Evolutionary conservation across 2,888 invertebrate species (phyloP).

Genomic region (Pandemis corylana): DNA sequence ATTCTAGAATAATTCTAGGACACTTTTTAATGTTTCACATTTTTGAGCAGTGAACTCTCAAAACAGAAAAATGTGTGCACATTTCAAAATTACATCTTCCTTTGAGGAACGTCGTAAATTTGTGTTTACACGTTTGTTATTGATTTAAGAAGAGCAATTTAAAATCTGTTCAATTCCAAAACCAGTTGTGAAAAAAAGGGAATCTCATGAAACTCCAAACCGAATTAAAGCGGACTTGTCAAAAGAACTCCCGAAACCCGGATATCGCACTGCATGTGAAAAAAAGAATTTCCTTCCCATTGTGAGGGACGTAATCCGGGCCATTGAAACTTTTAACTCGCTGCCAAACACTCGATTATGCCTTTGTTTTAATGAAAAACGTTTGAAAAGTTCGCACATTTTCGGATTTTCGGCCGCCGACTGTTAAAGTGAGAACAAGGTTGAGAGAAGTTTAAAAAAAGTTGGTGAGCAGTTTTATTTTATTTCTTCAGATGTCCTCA

Average conservation of each 20-base stretch:
- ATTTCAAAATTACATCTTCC: too few species aligned
- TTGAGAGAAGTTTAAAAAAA: conserved; percentile 7
- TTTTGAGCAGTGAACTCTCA: too few species aligned
- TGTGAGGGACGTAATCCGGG: conserved; percentile 27
- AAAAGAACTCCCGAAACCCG: conserved; percentile 22
- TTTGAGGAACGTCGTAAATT: too few species aligned
- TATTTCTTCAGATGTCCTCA: background rate
- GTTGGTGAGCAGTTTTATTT: background rate
- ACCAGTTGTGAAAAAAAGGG: background rate
- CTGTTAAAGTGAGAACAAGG: conserved; percentile 5
- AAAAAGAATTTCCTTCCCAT: conserved; percentile 22
- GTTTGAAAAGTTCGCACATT: conserved; percentile 23
- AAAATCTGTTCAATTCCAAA: background rate
- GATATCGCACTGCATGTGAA: conserved; percentile 20
- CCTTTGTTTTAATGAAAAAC: conserved; percentile 49
- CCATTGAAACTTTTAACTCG: conserved; percentile 40
- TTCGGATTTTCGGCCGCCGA: conserved; percentile 13
- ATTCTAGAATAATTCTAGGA: too few species aligned
- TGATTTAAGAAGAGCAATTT: too few species aligned
- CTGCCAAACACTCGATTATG: conserved; percentile 43
- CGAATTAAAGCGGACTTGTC: conserved; percentile 32
- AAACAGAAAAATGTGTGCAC: too few species aligned
- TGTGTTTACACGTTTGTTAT: too few species aligned
- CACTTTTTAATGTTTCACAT: too few species aligned
- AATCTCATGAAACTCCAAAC: conserved; percentile 17